Conservation (phyloP, 2,888 invertebrate genomes). For the Gortyna flavago region DNA sequence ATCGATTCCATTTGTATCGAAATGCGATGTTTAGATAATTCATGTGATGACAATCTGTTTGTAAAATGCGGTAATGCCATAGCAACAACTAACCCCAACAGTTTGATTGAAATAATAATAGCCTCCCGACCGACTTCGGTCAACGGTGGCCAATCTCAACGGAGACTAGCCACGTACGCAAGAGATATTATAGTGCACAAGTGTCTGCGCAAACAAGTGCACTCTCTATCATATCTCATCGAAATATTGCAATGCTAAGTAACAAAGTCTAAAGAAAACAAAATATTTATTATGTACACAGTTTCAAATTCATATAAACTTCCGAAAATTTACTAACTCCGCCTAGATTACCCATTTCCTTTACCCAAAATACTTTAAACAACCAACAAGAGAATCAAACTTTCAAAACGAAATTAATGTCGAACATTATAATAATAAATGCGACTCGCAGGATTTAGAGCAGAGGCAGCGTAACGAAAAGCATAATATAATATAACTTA, state of each 20-base stretch:
- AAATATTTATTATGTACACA: slow-evolving; percentile 5
- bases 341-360: slow-evolving; percentile 45
- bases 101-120: background rate
- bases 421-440: slow-evolving; percentile 69
- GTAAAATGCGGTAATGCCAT: slow-evolving; percentile 15
- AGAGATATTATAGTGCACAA: too few species aligned
- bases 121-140: too few species aligned
- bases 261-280: slow-evolving; percentile 2
- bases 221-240: too few species aligned
- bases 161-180: too few species aligned
- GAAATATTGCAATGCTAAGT: background rate
- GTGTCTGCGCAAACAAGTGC: too few species aligned
- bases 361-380: slow-evolving; percentile 50
- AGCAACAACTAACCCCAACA: background rate
- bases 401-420: slow-evolving; percentile 63
- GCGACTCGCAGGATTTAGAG: slow-evolving; percentile 65
- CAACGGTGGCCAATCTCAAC: too few species aligned
- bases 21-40: slow-evolving; percentile 46
- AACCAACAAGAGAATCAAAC: slow-evolving; percentile 63
- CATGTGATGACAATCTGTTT: slow-evolving; percentile 9
- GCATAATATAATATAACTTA: slow-evolving; percentile 54
- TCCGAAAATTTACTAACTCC: slow-evolving; percentile 8
- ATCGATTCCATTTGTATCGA: slow-evolving; percentile 57
- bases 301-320: slow-evolving; percentile 17
- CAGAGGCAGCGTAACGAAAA: slow-evolving; percentile 49